Evolutionary conservation across 2,888 invertebrate species (phyloP), one percentile per base, ranked within the genome.

Genomic region (Brenthis ino): DNA sequence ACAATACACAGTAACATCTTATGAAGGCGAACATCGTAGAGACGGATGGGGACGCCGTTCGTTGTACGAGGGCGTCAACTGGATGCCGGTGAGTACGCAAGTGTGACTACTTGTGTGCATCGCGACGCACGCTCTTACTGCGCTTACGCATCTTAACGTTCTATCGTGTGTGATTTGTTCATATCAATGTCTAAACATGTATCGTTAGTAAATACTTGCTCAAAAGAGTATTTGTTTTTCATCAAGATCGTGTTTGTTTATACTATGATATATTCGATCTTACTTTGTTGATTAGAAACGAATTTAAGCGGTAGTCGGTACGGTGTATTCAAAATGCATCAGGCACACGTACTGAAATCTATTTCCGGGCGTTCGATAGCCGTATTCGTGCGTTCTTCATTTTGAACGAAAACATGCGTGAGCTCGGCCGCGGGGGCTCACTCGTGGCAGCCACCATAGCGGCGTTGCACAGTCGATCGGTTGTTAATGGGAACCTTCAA

Each of bases 391-490:
- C 86, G 85, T 77, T 79, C 87, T 83, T 92, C 90, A 91, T 91
- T 93, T 88, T 85, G 86, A 85, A 87, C 81, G 86, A 88, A 87
- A 91, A 90, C 89, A 93, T 93, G 92, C 91, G 93, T 79, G 93
- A 93, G 89, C 85, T 88, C 87, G 89, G 93, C 87, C 92, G 93
- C 83, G 92, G 88, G 85, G 93, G 93, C 84, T 93, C 94, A 81
- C 90, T 95, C 75, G 95, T 95, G 73, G 95, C 95, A 72, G 94
- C 95, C 82, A 89, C 91, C 83, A 91, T 89, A 81, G 92, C 90
- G 76, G 87, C 88, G 77, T 85, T 90, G 78, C 89, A 90, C 88
- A 88, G 87, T 81, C 91, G 91, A 72, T 81, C 85, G 76, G 83
- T 83, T 74, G 83, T 79, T 77, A 88, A 88, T 76, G 85, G 84